Base-by-base conservation (phyloP, 2,797 vertebrate species). In the Lophotriccus pileatus region DNA sequence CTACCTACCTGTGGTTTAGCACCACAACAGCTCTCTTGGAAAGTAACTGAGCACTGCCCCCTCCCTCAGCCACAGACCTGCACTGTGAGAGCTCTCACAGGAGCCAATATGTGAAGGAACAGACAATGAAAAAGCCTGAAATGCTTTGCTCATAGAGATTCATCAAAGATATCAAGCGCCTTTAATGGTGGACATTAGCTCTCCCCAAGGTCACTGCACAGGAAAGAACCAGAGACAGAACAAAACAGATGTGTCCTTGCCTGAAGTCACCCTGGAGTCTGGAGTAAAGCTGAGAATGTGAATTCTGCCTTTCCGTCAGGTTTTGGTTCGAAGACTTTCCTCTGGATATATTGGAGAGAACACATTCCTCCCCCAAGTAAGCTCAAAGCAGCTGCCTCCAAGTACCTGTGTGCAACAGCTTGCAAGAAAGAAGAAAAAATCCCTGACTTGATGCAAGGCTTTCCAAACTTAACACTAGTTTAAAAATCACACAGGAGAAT, bases 31-130 rank as follows among this genome's bases (percentile, higher is more conserved):
- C 43, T 73, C 44, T 88, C n/a, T 37, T 67, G 41, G 23, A 58
- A 79, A 0, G 0, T 36, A 64, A 22, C 20, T 43, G 24, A 36
- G 18, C 49, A 60, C 15, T 60, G 64, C 14, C 13, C 52, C 28
- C 32, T 55, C 44, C 41, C 49, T 46, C 53, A 68, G 70, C 30
- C 70, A 59, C 52, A 62, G 59, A 36, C 17, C n/a, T 59, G 25
- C 58, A 32, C 20, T 25, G 34, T n/a, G 28, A 67, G 32, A 30
- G 28, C 8, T 93, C 75, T 66, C 16, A 3, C 22, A 23, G 7
- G 9, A 75, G 30, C 46, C 89, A 84, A 11, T 13, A 28, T 28
- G 18, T 4, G 19, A 84, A 23, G 34, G 19, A 90, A 72, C 18
- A 89, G 32, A n/a, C 24, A n/a, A 15, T 27, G 50, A 21, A 73